Percentiles rank a stretch among this genome's conserved stretches.
Evolutionary conservation across 1,140 invertebrate species (phyloP).

Genomic region (Camponotus vicinus): DNA sequence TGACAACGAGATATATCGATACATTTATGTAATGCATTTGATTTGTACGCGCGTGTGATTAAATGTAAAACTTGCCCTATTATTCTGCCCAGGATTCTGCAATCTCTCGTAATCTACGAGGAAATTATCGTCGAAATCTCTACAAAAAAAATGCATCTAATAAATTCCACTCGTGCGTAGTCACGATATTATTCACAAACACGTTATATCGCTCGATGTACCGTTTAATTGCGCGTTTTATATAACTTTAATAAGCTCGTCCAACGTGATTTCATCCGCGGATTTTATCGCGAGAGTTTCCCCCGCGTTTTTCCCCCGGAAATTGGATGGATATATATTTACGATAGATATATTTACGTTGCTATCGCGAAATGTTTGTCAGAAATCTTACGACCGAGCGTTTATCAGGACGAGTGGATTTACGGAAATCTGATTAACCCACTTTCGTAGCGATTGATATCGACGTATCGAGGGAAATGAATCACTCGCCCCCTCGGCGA

Average conservation of each 20-base stretch:
- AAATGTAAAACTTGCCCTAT: background rate
- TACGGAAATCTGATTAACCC: conserved; percentile 53
- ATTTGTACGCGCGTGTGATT: background rate
- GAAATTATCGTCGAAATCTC: background rate
- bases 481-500: conserved; percentile 3
- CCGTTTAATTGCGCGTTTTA: background rate
- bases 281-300: background rate
- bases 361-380: conserved; percentile 12
- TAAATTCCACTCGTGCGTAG: background rate
- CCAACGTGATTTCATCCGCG: background rate
- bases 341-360: conserved; percentile 2
- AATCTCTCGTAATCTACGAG: background rate
- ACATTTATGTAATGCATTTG: background rate
- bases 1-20: too few species aligned
- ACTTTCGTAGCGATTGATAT: conserved; percentile 24
- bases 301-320: background rate
- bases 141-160: background rate
- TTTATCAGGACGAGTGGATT: conserved; percentile 42
- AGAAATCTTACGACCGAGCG: conserved; percentile 36
- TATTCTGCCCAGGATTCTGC: background rate
- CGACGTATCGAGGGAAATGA: background rate
- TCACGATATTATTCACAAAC: background rate
- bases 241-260: background rate
- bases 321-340: background rate
- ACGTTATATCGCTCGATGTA: conserved; percentile 4